Evolutionary conservation across 2,113 vertebrate genomes (phyloP).

Genomic region (Chloropsis cyanopogon): DNA sequence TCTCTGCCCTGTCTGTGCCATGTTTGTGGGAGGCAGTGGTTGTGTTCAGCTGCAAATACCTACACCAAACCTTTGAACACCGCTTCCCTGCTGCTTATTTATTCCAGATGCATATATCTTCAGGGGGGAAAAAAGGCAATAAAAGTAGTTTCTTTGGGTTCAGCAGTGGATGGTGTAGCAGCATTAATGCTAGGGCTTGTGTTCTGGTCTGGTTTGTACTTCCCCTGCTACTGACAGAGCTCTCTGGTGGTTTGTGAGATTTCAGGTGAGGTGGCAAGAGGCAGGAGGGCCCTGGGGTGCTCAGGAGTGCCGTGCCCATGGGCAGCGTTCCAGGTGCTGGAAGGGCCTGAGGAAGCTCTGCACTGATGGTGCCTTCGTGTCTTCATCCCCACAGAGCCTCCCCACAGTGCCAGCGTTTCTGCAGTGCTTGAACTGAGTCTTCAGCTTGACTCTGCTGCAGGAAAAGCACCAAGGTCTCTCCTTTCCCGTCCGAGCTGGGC

Average conservation of each 20-base stretch:
- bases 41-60: not conserved
- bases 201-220: not conserved
- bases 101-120: not conserved
- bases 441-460: not conserved
- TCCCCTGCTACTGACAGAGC: not conserved
- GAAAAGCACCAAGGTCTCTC: not conserved
- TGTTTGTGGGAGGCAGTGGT: not conserved
- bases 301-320: not conserved
- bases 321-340: rapidly evolving
- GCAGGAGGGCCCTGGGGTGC: rapidly evolving
- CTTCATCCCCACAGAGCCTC: not conserved
- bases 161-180: not conserved
- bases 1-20: not conserved
- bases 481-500: not conserved
- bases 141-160: not conserved
- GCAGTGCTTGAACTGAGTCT: not conserved
- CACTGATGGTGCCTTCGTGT: rapidly evolving
- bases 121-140: not conserved
- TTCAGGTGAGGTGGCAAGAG: not conserved
- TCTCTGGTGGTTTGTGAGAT: not conserved
- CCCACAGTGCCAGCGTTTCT: not conserved
- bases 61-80: not conserved
- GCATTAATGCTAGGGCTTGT: not conserved
- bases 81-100: not conserved
- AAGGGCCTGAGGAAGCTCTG: not conserved